Conservation (phyloP, 2,888 invertebrate genomes). For the Invenusta paracnida region DNA sequence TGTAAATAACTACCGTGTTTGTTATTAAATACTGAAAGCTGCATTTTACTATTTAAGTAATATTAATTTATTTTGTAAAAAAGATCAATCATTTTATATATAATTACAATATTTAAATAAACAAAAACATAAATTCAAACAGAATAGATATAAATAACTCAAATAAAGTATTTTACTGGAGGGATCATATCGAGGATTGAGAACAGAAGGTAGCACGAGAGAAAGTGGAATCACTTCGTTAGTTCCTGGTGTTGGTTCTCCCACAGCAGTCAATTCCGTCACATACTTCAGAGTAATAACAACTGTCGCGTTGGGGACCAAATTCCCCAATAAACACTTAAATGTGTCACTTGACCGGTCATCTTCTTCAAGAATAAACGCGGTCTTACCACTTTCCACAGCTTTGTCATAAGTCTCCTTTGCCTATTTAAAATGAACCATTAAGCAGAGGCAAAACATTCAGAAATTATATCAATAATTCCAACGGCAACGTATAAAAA, state of each 20-base stretch:
- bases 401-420: neutral
- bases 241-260: neutral
- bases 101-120: no score
- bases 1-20: no score
- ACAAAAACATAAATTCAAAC: no score
- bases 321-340: neutral
- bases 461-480: no score
- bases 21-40: no score
- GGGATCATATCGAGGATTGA: neutral
- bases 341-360: slow-evolving; percentile 4
- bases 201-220: neutral
- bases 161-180: neutral
- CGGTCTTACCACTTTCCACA: neutral
- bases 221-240: neutral
- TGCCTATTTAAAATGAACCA: no score
- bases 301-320: neutral
- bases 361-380: neutral
- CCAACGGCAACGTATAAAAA: no score
- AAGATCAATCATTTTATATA: no score
- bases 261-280: neutral
- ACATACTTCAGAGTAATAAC: neutral
- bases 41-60: no score
- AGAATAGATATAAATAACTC: no score
- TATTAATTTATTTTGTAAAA: no score
- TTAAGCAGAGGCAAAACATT: no score